Evolutionary conservation across 1,140 invertebrate species (phyloP), one percentile per base, ranked within the genome.

Genomic region (Elymnias hypermnestra): DNA sequence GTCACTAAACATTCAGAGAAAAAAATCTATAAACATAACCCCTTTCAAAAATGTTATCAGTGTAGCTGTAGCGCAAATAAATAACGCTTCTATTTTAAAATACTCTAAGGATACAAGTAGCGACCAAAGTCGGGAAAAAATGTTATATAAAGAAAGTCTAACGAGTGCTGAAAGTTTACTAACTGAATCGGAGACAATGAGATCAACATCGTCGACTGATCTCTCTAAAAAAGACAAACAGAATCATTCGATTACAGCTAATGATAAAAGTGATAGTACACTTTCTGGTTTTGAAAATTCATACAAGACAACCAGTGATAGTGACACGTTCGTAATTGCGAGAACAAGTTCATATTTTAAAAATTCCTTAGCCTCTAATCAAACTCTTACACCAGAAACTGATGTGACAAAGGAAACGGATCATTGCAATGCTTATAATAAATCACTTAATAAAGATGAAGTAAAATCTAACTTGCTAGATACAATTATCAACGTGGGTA

Each of bases 41-140:
- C 8, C 6, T 29, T 69, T 56, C 19, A 63, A 62, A 12, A 54
- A 68, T 22, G 15, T 63, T 3, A 57, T 78, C n/a, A 73, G 58
- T 39, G 51, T 73, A 14, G 53, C 65, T 9, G 51, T 67, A 23
- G 69, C 70, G 12, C 56, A 67, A 14, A 40, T 62, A 3, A 53
- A 49, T 37, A 63, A 61, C 26, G 13, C 33, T 19, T 23, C 50
- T 9, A 44, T 58, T 35, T 36, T 41, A 8, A 53, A 43, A 13
- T 40, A 45, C 13, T 39, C 45, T 9, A 44, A 44, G 33, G 15
- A 31, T 21, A 8, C 4, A 5, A 17, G 18, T 50, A 40, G 12
- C 8, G 10, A 28, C 29, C 18, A 45, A 48, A 51, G n/a, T 42
- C 31, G 26, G 35, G 49, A 67, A 12, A 46, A 23, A 44, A 12